Base-by-base conservation (phyloP, 2,888 invertebrate genomes). In the Caenorhabditis becei region DNA sequence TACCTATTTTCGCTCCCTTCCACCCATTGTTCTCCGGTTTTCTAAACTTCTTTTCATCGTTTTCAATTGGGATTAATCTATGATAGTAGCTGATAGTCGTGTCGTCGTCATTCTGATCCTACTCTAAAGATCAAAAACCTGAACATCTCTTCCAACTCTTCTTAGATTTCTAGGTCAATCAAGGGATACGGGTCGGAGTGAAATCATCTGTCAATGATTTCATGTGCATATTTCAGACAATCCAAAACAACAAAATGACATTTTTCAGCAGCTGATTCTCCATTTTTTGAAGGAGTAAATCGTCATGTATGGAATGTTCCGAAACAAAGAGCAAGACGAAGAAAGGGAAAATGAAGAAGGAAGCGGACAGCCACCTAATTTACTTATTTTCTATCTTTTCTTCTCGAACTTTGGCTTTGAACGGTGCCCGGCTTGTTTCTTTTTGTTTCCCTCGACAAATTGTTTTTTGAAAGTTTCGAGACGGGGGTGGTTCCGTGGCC, bases 201-300 rank as follows among this genome's bases (percentile, higher is more conserved):
- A 54, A 28, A 53, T 53, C 72, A 72, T 63, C 54, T 63, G 72
- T 56, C 72, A 72, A 56, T 72, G 72, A 72, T 63, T 63, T 72
- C 72, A 72, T 71, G 10, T 56, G 56, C 62, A 62, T 44, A 47
- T 58, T 58, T 47, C 28, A 62, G 54, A 54, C 62, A 62, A 61
- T 37, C 14, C 26, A 11, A 37, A 23, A 35, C 47, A 70, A 51
- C 35, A 61, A 47, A 41, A 49, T 61, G 70, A 70, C 70, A 70
- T 26, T n/a, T 49, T 23, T 51, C 35, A 24, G 28, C 70, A 62
- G 70, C 49, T 61, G 70, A 70, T 47, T 49, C n/a, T n/a, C n/a
- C 49, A 69, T 1, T 11, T 14, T 11, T 8, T 1, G 47, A 28
- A 66, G 41, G n/a, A n/a, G n/a, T n/a, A 66, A 54, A 66, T 67